Evolutionary conservation across 2,113 vertebrate species (phyloP).

Genomic region (Engraulis encrasicolus): DNA sequence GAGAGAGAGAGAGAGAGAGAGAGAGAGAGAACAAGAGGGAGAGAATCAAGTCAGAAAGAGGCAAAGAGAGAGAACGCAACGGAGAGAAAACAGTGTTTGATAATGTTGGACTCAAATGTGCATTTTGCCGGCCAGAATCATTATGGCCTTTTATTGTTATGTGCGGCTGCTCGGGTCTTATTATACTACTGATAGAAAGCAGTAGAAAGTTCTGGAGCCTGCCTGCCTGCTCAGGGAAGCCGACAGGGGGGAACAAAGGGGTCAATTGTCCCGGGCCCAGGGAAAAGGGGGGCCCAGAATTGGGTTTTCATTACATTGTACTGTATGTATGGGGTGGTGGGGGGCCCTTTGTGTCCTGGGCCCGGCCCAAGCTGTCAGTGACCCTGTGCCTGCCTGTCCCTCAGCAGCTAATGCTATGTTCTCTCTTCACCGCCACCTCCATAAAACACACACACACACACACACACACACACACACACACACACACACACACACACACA

Average conservation of each 20-base stretch:
- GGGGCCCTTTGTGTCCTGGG: no score
- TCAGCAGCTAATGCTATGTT: constrained; percentile 36
- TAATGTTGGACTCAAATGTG: constrained; percentile 41
- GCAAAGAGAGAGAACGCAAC: background rate
- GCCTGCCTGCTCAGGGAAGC: constrained; percentile 37
- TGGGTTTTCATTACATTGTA: no score
- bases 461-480: no score
- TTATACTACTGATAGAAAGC: constrained; percentile 55
- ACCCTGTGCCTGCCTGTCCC: no score
- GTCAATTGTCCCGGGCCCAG: no score
- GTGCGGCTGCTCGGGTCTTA: constrained; percentile 54
- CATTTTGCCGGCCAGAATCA: constrained; percentile 44
- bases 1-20: background rate
- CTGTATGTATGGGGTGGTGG: no score
- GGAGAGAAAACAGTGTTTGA: background rate
- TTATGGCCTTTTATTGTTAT: constrained; percentile 58
- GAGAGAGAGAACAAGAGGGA: no score
- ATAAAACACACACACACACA: no score
- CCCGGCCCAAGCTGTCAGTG: no score
- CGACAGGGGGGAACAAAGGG: no score
- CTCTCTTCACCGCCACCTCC: constrained; percentile 43
- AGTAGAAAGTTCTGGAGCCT: constrained; percentile 46
- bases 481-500: no score
- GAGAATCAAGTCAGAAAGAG: background rate
- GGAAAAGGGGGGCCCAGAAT: no score